Conservation (phyloP, 2,113 vertebrate species). For the Piprites chloris region DNA sequence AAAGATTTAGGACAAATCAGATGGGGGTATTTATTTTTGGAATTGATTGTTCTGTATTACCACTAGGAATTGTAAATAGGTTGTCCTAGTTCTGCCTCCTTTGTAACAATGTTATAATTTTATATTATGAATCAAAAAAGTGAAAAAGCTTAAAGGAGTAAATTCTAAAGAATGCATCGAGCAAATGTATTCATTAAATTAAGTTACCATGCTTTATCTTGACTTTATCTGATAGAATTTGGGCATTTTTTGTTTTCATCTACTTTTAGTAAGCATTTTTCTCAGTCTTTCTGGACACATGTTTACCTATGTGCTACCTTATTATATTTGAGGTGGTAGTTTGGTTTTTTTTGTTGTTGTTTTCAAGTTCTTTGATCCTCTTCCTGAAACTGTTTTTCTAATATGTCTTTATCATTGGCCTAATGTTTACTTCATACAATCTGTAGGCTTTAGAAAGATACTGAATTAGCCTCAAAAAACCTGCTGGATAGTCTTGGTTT, state of each 20-base stretch:
- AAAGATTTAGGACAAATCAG: constrained; percentile 49
- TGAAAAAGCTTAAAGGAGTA: neutral
- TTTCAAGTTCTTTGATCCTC: neutral
- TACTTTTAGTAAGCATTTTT: neutral
- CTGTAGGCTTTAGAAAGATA: neutral
- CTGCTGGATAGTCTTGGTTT: neutral
- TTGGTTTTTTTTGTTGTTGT: neutral
- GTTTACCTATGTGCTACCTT: neutral
- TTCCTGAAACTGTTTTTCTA: neutral
- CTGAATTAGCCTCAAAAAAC: neutral
- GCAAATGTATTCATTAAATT: neutral
- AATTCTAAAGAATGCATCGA: neutral
- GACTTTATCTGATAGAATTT: neutral
- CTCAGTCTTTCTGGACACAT: neutral
- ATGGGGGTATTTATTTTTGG: constrained; percentile 30
- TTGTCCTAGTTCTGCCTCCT: constrained; percentile 16
- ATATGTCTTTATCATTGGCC: neutral
- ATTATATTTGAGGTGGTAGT: neutral
- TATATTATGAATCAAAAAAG: neutral
- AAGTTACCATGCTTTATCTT: neutral
- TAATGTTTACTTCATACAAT: neutral
- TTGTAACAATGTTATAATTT: neutral
- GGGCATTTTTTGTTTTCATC: neutral
- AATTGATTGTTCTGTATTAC: neutral
- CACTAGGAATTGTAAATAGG: neutral